A percentile compares a stretch with the other conserved stretches of the same genome.
phyloP scores from a whole-genome alignment of 2,888 invertebrate genomes.

The Scaeva pyrastri region DNA sequence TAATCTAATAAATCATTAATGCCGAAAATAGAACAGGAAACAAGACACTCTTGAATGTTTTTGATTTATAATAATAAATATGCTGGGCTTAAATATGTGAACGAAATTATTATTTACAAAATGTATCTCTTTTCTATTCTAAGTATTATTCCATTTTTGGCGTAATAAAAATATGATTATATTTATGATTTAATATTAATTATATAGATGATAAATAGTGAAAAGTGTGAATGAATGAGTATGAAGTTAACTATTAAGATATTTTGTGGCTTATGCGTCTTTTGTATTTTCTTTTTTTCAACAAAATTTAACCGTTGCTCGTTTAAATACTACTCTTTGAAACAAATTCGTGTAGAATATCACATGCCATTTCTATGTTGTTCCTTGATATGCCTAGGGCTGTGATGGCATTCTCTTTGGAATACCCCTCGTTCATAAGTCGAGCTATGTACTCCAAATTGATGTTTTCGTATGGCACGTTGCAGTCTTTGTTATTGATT shows the following conservation, averaged over 20 bases:
- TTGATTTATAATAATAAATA: conserved; percentile 1
- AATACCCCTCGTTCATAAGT: conserved; percentile 94
- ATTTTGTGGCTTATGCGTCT: conserved; percentile 44
- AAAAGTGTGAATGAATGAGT: conserved; percentile 58
- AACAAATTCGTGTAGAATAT: conserved; percentile 96
- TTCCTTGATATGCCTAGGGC: conserved; percentile 96
- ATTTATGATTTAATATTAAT: conserved; percentile 19
- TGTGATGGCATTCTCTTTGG: conserved; percentile 94
- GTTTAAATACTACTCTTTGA: conserved; percentile 85
- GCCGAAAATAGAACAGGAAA: background rate
- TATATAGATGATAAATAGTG: conserved; percentile 18
- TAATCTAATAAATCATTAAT: background rate
- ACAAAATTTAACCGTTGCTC: conserved; percentile 48
- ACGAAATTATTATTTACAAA: conserved; percentile 29
- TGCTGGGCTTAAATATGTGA: conserved; percentile 6
- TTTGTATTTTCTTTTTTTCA: conserved; percentile 24
- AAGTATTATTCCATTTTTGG: conserved; percentile 7
- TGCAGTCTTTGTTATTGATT: conserved; percentile 84
- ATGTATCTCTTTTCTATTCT: conserved; percentile 29
- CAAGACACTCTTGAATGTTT: conserved; percentile 16
- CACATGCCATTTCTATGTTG: conserved; percentile 97
- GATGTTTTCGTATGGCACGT: conserved; percentile 92
- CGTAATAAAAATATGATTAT: conserved; percentile 42
- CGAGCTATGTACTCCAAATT: conserved; percentile 96
- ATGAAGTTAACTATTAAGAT: conserved; percentile 56